A percentile compares a stretch with the other conserved stretches of the same genome.
phyloP scores from a whole-genome alignment of 2,113 vertebrate species.

The Microtus ochrogaster region DNA sequence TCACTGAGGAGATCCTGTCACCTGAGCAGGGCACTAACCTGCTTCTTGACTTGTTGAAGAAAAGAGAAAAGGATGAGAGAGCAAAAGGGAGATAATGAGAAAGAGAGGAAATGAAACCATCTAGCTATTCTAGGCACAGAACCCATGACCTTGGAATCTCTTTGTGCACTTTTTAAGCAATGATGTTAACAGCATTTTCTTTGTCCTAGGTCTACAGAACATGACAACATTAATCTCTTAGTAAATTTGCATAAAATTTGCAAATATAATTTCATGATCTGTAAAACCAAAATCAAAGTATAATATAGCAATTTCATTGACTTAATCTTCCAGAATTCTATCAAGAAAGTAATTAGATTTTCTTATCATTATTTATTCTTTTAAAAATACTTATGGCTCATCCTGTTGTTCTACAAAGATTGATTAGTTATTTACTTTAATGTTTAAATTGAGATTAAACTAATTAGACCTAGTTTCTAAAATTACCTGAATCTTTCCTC shows the following conservation, averaged over 20 bases:
- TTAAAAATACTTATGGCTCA: slow-evolving; percentile 65
- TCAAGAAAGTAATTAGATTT: slow-evolving; percentile 79
- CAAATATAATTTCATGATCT: slow-evolving; percentile 80
- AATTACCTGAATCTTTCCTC: slow-evolving; percentile 55
- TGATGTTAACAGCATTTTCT: slow-evolving; percentile 66
- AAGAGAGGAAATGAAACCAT: not conserved
- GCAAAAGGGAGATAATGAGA: not conserved
- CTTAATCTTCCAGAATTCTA: slow-evolving; percentile 79
- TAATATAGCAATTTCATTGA: slow-evolving; percentile 74
- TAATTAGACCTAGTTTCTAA: slow-evolving; percentile 57
- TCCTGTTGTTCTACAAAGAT: slow-evolving; percentile 50
- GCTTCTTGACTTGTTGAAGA: not conserved
- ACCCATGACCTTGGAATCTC: slow-evolving; percentile 69
- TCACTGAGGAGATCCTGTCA: not conserved
- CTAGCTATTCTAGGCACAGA: slow-evolving; percentile 52
- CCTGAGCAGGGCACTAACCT: not conserved
- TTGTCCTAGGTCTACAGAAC: slow-evolving; percentile 70
- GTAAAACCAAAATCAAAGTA: slow-evolving; percentile 79
- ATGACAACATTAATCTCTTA: slow-evolving; percentile 77
- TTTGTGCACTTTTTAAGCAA: slow-evolving; percentile 70
- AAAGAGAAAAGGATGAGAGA: not conserved
- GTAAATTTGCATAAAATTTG: slow-evolving; percentile 81
- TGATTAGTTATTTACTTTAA: slow-evolving; percentile 71
- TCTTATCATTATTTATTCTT: slow-evolving; percentile 79
- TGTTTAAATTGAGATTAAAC: slow-evolving; percentile 65